Conservation (phyloP, 2,113 vertebrate species). For the Oxygymnocypris stewartii region DNA sequence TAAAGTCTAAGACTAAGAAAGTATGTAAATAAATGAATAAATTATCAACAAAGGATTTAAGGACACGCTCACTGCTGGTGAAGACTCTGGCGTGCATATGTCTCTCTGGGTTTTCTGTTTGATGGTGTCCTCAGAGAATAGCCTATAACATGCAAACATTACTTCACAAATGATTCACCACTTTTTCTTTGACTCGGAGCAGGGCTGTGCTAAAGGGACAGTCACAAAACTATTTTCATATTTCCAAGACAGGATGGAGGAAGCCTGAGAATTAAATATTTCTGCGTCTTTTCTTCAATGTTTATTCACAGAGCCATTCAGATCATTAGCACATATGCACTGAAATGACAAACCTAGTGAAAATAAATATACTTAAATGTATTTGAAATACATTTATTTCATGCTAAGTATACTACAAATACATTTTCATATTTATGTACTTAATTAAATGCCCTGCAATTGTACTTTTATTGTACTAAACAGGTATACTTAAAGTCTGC, state of each 20-base stretch:
- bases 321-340: neutral
- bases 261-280: neutral
- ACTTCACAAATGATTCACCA: slow-evolving; percentile 13
- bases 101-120: neutral
- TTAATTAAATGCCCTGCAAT: too few species aligned
- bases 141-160: slow-evolving; percentile 10
- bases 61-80: neutral
- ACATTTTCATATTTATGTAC: too few species aligned
- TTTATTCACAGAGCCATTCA: neutral
- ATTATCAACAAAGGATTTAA: slow-evolving; percentile 2
- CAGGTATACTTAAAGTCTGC: too few species aligned
- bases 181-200: slow-evolving; percentile 1
- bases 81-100: slow-evolving; percentile 9
- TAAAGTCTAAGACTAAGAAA: neutral
- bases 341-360: neutral
- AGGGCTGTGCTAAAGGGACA: slow-evolving; percentile 7
- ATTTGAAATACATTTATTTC: too few species aligned
- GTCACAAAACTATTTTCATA: neutral
- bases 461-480: too few species aligned
- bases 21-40: slow-evolving; percentile 27
- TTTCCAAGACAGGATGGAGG: neutral
- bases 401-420: too few species aligned
- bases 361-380: too few species aligned
- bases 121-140: slow-evolving; percentile 30
- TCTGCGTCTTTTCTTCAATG: neutral